Evolutionary conservation across 2,888 invertebrate genomes (phyloP).

Genomic region (Busseola fusca): DNA sequence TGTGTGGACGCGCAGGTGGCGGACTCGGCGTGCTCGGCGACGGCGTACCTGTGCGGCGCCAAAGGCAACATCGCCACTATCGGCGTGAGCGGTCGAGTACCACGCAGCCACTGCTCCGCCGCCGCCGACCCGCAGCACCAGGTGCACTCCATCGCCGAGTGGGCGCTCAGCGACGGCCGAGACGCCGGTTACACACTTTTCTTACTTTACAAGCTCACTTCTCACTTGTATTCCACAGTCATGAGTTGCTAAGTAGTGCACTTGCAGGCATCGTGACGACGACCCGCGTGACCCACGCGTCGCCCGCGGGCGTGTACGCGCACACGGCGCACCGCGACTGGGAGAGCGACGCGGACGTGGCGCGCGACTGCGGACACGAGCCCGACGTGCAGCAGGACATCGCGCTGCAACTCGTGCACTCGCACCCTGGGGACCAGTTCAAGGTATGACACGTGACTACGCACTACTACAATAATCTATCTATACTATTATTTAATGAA

Average conservation of each 20-base stretch:
- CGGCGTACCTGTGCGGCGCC: slow-evolving; percentile 91
- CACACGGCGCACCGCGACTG: slow-evolving; percentile 91
- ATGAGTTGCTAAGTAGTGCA: neutral
- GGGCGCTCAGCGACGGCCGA: slow-evolving; percentile 89
- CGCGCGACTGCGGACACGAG: slow-evolving; percentile 55
- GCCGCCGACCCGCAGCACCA: slow-evolving; percentile 84
- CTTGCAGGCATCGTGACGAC: slow-evolving; percentile 92
- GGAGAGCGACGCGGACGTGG: slow-evolving; percentile 91
- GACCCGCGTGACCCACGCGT: slow-evolving; percentile 93
- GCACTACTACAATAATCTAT: neutral
- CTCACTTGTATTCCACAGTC: neutral
- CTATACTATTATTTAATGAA: neutral
- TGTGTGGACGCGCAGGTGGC: slow-evolving; percentile 90
- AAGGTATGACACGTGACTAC: slow-evolving; percentile 82
- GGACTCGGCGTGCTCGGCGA: slow-evolving; percentile 92
- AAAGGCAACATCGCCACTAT: slow-evolving; percentile 91
- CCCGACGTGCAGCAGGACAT: slow-evolving; percentile 89
- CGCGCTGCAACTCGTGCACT: slow-evolving; percentile 90
- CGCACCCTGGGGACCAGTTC: slow-evolving; percentile 90
- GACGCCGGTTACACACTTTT: slow-evolving; percentile 71
- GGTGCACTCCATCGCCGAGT: slow-evolving; percentile 90
- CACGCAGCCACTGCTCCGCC: slow-evolving; percentile 89
- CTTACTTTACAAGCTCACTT: neutral
- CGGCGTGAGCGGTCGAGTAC: slow-evolving; percentile 91
- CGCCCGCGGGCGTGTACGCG: slow-evolving; percentile 92